Evolutionary conservation across 2,113 vertebrate genomes (phyloP).

Genomic region (Vanacampus margaritifer): DNA sequence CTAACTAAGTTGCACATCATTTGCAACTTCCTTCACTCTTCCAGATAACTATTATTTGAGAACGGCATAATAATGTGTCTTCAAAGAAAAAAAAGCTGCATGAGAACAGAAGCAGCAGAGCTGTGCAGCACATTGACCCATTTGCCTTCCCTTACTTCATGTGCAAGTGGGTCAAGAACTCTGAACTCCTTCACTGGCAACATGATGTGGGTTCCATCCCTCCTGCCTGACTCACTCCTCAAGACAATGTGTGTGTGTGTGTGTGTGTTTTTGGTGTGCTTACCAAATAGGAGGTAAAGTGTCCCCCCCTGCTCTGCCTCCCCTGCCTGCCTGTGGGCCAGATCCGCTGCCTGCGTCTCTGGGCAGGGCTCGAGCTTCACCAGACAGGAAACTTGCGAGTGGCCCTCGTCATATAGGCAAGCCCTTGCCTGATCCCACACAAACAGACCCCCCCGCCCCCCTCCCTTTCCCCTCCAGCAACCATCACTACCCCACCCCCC

Average conservation of each 20-base stretch:
- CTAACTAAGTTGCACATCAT: constrained; percentile 24
- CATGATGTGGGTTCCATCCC: constrained; percentile 51
- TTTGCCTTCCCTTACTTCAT: constrained; percentile 61
- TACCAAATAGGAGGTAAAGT: constrained; percentile 67
- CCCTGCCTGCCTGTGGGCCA: constrained; percentile 63
- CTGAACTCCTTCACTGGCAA: constrained; percentile 55
- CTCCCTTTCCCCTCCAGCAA: constrained; percentile 36
- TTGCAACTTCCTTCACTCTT: constrained; percentile 34
- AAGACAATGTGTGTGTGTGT: constrained; percentile 38
- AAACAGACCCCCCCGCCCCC: constrained; percentile 72
- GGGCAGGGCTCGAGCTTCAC: constrained; percentile 68
- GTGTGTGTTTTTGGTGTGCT: constrained; percentile 55
- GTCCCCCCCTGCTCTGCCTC: constrained; percentile 53
- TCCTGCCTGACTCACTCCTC: constrained; percentile 42
- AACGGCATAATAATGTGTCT: constrained; percentile 19
- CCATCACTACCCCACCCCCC: constrained; percentile 56
- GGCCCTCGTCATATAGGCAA: constrained; percentile 77
- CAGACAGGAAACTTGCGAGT: constrained; percentile 78
- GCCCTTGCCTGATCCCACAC: constrained; percentile 81
- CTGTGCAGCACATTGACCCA: constrained; percentile 54
- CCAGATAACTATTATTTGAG: constrained; percentile 25
- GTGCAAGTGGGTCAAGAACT: constrained; percentile 75
- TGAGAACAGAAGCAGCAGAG: constrained; percentile 31
- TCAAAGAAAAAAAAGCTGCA: constrained; percentile 29
- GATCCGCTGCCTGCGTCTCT: constrained; percentile 69